Conservation (phyloP, 2,797 vertebrate genomes). For the Onychomys leucogaster region DNA sequence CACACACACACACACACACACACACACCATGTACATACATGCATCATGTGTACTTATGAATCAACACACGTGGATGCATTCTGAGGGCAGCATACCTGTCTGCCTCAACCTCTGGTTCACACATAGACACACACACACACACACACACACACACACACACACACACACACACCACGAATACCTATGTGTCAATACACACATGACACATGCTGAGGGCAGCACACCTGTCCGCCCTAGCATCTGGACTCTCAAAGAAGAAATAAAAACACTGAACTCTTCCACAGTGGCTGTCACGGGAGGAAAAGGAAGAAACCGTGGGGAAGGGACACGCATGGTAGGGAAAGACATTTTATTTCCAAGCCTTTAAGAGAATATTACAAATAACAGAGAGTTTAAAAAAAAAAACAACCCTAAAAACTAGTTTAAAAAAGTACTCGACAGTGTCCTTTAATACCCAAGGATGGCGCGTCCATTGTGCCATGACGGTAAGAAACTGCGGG, state of each 20-base stretch:
- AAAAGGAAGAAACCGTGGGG: constrained; percentile 67
- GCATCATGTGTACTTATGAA: background rate
- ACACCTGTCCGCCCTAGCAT: background rate
- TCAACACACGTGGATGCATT: background rate
- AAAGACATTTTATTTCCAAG: constrained; percentile 91
- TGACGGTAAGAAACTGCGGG: constrained; percentile 79
- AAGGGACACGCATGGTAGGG: constrained; percentile 84
- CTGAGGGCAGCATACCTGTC: background rate
- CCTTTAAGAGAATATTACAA: constrained; percentile 89
- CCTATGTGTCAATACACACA: background rate
- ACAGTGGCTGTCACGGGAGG: background rate
- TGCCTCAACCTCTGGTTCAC: background rate
- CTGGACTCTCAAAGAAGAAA: background rate
- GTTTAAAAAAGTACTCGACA: constrained; percentile 89
- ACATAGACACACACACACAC: background rate
- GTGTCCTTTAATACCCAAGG: constrained; percentile 87
- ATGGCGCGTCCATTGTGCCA: constrained; percentile 85
- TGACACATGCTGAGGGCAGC: background rate
- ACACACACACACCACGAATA: no score
- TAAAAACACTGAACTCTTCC: background rate
- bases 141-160: background rate
- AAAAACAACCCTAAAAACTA: constrained; percentile 88
- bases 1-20: background rate
- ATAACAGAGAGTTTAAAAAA: constrained; percentile 88
- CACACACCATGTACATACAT: background rate